These are phyloP conservation scores for Mormyrus hasselquistii DNA, from an alignment of 2,797 vertebrate species.

Conservation along the genomic window DNA sequence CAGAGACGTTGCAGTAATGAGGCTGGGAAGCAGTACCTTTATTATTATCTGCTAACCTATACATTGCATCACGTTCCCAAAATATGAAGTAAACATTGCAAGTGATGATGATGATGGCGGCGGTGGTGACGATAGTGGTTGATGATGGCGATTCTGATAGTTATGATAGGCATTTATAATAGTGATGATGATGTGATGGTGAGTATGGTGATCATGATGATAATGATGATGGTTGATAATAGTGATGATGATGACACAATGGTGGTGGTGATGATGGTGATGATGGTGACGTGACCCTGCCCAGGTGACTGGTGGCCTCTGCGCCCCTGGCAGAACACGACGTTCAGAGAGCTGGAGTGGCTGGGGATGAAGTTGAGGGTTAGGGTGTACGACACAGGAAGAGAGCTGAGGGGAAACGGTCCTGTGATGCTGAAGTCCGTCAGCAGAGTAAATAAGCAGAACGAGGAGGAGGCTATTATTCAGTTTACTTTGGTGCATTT, in stretches of 20 bases:
- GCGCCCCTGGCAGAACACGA: background rate
- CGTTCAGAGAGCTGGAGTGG: background rate
- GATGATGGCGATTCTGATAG: background rate
- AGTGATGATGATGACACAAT: too few relatives aligned
- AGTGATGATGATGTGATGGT: background rate
- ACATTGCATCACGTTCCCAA: background rate
- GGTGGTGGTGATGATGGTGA: too few relatives aligned
- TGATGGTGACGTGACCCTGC: background rate
- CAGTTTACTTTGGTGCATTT: background rate
- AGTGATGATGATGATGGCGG: background rate
- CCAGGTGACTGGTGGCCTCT: background rate
- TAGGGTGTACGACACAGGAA: background rate
- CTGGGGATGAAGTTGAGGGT: background rate
- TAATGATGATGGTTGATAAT: background rate
- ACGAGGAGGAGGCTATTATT: background rate
- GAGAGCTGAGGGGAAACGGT: background rate
- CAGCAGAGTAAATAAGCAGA: background rate
- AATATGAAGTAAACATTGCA: background rate
- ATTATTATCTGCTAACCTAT: background rate
- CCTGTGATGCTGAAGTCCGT: background rate
- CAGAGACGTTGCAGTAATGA: background rate
- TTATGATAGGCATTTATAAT: background rate
- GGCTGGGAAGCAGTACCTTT: background rate
- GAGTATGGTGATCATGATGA: background rate
- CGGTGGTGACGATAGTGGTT: background rate